phyloP scores from a whole-genome alignment of 1,140 invertebrate species.

The Brachionus rotundiformis region DNA sequence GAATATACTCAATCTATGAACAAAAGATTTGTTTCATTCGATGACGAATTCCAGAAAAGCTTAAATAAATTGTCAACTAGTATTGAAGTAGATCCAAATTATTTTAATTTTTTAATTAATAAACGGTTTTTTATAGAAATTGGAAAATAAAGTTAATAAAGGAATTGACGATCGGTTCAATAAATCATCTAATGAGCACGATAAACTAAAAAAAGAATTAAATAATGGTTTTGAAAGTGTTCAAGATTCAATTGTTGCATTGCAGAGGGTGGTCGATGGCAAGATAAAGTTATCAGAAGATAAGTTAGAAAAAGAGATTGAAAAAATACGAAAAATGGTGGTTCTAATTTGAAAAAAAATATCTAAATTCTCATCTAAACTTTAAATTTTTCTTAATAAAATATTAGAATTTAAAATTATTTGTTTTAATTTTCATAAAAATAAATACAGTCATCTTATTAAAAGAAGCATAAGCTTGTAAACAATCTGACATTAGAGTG shows the following conservation, averaged over 20 bases:
- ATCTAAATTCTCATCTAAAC: neutral
- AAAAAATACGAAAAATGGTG: constrained; percentile 44
- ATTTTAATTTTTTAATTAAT: neutral
- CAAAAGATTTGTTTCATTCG: constrained; percentile 48
- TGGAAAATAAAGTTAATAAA: constrained; percentile 39
- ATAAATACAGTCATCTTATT: too few species aligned
- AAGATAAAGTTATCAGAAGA: constrained; percentile 40
- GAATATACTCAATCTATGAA: constrained; percentile 47
- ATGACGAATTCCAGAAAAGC: constrained; percentile 45
- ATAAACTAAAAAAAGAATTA: constrained; percentile 32
- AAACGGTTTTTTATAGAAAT: constrained; percentile 22
- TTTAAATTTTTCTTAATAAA: neutral
- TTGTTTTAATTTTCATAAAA: too few species aligned
- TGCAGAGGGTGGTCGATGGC: constrained; percentile 24
- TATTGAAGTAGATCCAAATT: constrained; percentile 27
- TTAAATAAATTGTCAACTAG: constrained; percentile 41
- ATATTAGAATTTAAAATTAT: too few species aligned
- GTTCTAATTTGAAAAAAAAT: constrained; percentile 47
- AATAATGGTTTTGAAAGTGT: constrained; percentile 46
- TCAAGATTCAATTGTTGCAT: constrained; percentile 49
- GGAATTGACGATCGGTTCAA: constrained; percentile 44
- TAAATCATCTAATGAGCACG: neutral
- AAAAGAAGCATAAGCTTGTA: too few species aligned
- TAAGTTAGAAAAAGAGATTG: constrained; percentile 45
- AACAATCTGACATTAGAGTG: too few species aligned